phyloP scores from a whole-genome alignment of 1,140 invertebrate species.

The Eciton burchellii region DNA sequence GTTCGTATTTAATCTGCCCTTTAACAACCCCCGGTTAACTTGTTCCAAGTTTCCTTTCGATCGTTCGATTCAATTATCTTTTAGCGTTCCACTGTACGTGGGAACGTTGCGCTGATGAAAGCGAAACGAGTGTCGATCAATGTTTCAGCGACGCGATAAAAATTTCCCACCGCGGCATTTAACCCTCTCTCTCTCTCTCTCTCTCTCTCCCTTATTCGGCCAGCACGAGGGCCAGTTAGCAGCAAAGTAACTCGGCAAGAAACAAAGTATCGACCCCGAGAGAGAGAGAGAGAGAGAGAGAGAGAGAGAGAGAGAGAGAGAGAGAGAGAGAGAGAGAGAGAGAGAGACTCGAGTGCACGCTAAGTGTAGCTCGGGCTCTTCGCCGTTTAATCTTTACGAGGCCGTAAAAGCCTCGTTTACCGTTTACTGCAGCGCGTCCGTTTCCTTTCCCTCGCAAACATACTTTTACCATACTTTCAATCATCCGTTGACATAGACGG shows the following conservation, averaged over 20 bases:
- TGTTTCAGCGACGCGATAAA: not conserved
- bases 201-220: not conserved
- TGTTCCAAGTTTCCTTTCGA: too few relatives aligned
- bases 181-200: not conserved
- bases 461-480: conserved; percentile 50
- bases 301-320: too few relatives aligned
- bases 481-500: conserved; percentile 13
- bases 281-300: too few relatives aligned
- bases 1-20: too few relatives aligned
- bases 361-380: conserved; percentile 38
- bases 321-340: too few relatives aligned
- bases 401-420: conserved; percentile 71
- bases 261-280: conserved; percentile 26
- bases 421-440: conserved; percentile 59
- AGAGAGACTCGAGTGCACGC: not conserved
- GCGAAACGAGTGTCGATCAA: not conserved
- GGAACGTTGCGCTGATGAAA: not conserved
- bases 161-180: not conserved
- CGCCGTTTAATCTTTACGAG: conserved; percentile 71
- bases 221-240: conserved; percentile 11
- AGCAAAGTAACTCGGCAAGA: not conserved
- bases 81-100: too few relatives aligned
- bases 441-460: conserved; percentile 3
- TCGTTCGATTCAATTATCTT: too few relatives aligned
- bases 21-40: too few relatives aligned